Conservation (phyloP, 2,113 vertebrate species). For the Emberiza fucata region DNA sequence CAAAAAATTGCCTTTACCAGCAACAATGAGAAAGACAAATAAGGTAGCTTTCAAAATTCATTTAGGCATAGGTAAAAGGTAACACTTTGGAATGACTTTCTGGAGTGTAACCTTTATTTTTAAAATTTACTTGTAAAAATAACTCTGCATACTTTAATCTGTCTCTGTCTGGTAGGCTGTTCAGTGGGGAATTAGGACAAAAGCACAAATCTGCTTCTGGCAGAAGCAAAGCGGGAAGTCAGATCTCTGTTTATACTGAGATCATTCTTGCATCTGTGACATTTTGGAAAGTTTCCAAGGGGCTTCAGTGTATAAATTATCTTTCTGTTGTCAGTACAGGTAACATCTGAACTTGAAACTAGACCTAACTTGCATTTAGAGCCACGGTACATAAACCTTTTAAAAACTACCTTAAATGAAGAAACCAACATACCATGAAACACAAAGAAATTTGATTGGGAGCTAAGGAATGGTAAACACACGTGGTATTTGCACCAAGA, state of each 20-base stretch:
- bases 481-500: not conserved
- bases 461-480: not conserved
- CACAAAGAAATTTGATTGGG: not conserved
- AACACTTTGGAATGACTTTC: not conserved
- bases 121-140: not conserved
- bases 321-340: not conserved
- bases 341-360: not conserved
- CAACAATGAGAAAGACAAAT: not conserved
- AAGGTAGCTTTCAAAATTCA: not conserved
- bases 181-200: not conserved
- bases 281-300: not conserved
- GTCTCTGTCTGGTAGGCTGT: not conserved
- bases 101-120: not conserved
- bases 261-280: not conserved
- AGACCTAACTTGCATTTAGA: not conserved
- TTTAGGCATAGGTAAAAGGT: not conserved
- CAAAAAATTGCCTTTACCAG: not conserved
- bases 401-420: not conserved
- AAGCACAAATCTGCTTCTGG: not conserved
- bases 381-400: fast-evolving
- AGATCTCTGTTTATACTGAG: not conserved
- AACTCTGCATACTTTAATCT: not conserved
- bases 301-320: not conserved
- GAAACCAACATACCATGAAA: not conserved
- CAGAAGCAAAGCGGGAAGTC: not conserved